Conservation (phyloP, 2,888 invertebrate species). For the Holacanthella duospinosa region DNA sequence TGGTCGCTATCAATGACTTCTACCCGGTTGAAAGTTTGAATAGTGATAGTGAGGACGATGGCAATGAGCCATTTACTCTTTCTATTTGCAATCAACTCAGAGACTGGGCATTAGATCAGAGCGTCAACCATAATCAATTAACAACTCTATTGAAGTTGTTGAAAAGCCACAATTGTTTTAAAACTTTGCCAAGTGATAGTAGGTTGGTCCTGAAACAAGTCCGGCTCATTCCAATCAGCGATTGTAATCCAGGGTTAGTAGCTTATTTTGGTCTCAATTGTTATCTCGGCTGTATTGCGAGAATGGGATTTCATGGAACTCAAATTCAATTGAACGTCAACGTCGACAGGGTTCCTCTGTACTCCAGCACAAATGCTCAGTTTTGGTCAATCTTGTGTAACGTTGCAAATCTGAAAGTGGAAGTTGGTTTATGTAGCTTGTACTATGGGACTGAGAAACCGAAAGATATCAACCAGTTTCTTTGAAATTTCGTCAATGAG, state of each 20-base stretch:
- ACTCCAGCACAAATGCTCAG: neutral
- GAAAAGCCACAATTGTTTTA: neutral
- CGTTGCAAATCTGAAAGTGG: neutral
- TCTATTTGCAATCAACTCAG: neutral
- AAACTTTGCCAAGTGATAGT: neutral
- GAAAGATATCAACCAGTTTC: neutral
- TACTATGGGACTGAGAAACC: neutral
- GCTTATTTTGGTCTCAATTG: neutral
- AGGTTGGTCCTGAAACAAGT: neutral
- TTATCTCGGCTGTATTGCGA: neutral
- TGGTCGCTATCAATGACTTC: no score
- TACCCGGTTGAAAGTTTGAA: neutral
- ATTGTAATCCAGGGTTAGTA: neutral
- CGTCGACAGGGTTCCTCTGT: neutral
- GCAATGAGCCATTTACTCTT: no score
- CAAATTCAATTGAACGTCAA: neutral
- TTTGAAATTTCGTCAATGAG: neutral
- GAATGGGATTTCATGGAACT: neutral
- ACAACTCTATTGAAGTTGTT: neutral
- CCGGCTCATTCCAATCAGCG: neutral
- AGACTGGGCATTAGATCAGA: neutral
- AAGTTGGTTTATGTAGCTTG: no score
- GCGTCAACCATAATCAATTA: neutral
- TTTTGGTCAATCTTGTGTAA: neutral
- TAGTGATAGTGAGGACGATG: neutral